These are phyloP conservation scores for Suillia variegata DNA, from an alignment of 2,888 invertebrate species.

Conservation along the genomic window DNA sequence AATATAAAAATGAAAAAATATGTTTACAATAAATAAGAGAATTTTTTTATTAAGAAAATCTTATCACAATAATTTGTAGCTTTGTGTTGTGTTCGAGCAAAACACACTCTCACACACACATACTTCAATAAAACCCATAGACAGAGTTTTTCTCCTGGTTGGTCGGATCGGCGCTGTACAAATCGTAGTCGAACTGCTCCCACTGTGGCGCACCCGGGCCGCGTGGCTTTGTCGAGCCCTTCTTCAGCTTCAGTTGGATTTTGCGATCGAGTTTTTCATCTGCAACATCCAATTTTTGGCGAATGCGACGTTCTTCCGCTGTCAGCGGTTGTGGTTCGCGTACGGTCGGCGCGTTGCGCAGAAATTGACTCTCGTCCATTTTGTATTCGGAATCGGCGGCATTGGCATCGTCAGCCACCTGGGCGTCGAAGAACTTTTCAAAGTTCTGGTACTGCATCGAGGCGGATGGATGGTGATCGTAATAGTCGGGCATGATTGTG, in stretches of 20 bases:
- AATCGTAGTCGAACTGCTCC: constrained; percentile 57
- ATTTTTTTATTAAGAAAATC: neutral
- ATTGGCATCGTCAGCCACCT: constrained; percentile 32
- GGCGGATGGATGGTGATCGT: constrained; percentile 42
- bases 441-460: constrained; percentile 51
- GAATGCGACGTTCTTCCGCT: constrained; percentile 40
- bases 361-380: constrained; percentile 48
- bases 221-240: constrained; percentile 42
- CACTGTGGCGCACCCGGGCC: constrained; percentile 45
- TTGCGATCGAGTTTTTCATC: constrained; percentile 42
- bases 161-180: constrained; percentile 47
- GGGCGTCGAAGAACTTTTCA: constrained; percentile 42
- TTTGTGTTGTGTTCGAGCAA: no score
- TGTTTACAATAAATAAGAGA: neutral
- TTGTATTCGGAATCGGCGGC: constrained; percentile 44
- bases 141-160: constrained; percentile 33
- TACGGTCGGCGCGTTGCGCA: constrained; percentile 27
- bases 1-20: no score
- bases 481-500: constrained; percentile 45
- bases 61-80: neutral
- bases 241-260: constrained; percentile 40
- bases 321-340: constrained; percentile 45
- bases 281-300: constrained; percentile 38
- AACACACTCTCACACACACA: no score
- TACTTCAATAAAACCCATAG: neutral